phyloP scores from a whole-genome alignment of 2,888 invertebrate genomes.

The Apoderus coryli region DNA sequence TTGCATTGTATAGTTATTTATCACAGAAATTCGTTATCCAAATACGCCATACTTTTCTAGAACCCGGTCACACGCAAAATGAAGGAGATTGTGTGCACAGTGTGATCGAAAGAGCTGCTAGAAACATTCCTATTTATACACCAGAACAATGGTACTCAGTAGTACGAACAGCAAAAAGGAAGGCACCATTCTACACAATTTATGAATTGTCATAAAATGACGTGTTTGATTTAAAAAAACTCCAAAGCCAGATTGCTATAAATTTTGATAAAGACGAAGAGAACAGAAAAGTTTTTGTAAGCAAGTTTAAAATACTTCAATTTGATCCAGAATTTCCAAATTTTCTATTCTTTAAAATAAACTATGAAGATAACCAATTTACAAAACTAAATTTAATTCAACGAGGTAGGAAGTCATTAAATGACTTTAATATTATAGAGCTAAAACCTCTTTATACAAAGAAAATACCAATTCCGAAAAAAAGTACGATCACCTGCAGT shows the following conservation, averaged over 20 bases:
- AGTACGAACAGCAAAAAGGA: conserved; percentile 8
- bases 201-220: conserved; percentile 7
- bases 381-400: no score
- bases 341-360: no score
- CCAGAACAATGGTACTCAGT: conserved; percentile 9
- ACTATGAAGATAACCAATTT: no score
- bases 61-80: conserved; percentile 18
- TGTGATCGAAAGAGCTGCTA: conserved; percentile 14
- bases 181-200: conserved; percentile 6
- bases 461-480: no score
- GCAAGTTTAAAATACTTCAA: conserved; percentile 11
- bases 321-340: no score
- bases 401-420: no score
- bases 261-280: conserved; percentile 9
- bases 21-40: no score
- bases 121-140: conserved; percentile 4
- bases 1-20: conserved; percentile 1
- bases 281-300: conserved; percentile 7
- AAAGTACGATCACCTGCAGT: no score
- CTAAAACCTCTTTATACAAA: no score
- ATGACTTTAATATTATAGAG: no score
- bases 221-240: conserved; percentile 10
- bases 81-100: conserved; percentile 18
- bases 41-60: conserved; percentile 18
- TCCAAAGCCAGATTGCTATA: conserved; percentile 8